Percentiles rank a stretch among this genome's conserved stretches.
Evolutionary conservation across 2,888 invertebrate genomes (phyloP).

Genomic region (Trissolcus brochymenae): DNA sequence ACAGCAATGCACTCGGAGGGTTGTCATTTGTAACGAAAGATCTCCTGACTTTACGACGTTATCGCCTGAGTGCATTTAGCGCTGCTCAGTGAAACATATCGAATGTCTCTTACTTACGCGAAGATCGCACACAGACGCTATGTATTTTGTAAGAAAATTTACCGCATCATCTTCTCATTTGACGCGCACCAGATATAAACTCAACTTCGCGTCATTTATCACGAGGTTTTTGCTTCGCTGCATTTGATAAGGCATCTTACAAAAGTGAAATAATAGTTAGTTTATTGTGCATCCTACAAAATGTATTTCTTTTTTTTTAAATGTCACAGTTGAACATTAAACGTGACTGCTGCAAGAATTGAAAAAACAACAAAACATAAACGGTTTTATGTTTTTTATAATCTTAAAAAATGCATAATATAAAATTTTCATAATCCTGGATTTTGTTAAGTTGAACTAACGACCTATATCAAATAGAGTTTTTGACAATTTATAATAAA

Average conservation of each 20-base stretch:
- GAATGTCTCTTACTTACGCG: conserved; percentile 48
- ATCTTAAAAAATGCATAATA: no score
- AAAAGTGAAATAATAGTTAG: no score
- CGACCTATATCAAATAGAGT: no score
- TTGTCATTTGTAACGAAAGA: conserved; percentile 74
- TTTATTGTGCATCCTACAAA: no score
- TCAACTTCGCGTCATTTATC: not conserved
- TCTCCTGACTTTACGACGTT: conserved; percentile 70
- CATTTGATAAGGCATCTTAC: not conserved
- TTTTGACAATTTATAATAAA: no score
- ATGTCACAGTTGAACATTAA: no score
- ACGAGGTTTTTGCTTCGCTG: not conserved
- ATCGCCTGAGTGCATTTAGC: conserved; percentile 69
- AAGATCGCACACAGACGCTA: conserved; percentile 33
- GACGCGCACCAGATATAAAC: conserved; percentile 24
- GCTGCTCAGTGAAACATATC: conserved; percentile 63
- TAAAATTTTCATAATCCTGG: no score
- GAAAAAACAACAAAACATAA: no score
- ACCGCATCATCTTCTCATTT: conserved; percentile 22
- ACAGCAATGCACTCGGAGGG: conserved; percentile 70
- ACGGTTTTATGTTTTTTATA: no score
- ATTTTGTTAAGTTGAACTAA: no score
- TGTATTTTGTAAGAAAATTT: conserved; percentile 47
- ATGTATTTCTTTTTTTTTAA: no score
- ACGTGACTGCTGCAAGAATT: no score